Evolutionary conservation across 2,888 invertebrate species (phyloP), one percentile per base, ranked within the genome.

Genomic region (Elmis aenea): DNA sequence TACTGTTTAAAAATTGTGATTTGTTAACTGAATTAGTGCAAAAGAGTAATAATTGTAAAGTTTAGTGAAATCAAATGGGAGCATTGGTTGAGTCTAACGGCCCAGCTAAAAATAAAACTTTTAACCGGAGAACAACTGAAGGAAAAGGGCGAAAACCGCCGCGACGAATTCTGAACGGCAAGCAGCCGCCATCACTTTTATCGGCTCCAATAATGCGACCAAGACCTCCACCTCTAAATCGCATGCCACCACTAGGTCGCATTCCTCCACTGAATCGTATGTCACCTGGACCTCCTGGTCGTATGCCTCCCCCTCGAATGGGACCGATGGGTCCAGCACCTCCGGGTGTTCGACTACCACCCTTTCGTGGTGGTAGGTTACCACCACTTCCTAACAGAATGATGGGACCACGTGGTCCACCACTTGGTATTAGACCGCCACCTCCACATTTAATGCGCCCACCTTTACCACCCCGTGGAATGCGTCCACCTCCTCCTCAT

Each of bases 221-320:
- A 4, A 45, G 58, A 38, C 51, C 51, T 32, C 52, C 49, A 24
- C 54, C 50, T 14, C 49, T 42, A 8, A 44, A 42, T 13, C 50
- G 53, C 22, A 51, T 54, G 26, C 46, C 47, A 9, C 54, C 59
- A 14, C 57, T 59, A 11, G 55, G 59, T n/a, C n/a, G n/a, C n/a
- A n/a, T n/a, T n/a, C n/a, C n/a, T 39, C 58, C 57, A 6, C 58
- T 57, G 9, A 56, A 51, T 3, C 44, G 53, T 38, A 60, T 61
- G n/a, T 28, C 28, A 21, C 46, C 38, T 23, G 18, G 43, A 24
- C 48, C 47, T 20, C 61, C 56, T n/a, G n/a, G n/a, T n/a, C n/a
- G n/a, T n/a, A 18, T 18, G 18, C 18, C 5, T 3, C 54, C 57
- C 15, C 57, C 59, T 10, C 57, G 58, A 8, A 55, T 58, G 55